phyloP scores from a whole-genome alignment of 2,113 vertebrate genomes.

The Emydura subglobosa region DNA sequence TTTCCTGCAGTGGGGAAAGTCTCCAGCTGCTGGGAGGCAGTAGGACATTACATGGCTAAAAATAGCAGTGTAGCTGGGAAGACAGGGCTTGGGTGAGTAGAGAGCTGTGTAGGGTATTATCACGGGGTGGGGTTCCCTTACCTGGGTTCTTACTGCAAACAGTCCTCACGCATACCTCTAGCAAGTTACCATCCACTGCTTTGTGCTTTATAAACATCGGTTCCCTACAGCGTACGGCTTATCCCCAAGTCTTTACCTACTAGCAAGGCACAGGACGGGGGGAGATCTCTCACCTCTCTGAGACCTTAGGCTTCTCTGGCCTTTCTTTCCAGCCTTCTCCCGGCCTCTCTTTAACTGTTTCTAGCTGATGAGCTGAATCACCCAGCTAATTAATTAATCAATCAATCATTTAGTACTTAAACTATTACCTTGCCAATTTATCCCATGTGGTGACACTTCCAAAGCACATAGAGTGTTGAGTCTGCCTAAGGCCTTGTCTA shows the following conservation, averaged over 20 bases:
- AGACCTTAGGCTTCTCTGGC: background rate
- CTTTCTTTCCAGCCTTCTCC: background rate
- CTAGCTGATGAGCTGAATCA: background rate
- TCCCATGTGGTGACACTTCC: too few relatives aligned
- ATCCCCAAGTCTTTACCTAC: background rate
- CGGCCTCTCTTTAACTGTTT: background rate
- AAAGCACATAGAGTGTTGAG: too few relatives aligned
- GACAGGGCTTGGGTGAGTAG: background rate
- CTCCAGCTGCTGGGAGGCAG: background rate
- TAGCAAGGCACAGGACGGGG: background rate
- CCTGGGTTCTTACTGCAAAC: too few relatives aligned
- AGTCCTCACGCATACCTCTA: background rate
- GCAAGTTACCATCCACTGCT: background rate
- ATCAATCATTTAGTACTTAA: too few relatives aligned
- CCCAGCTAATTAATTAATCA: too few relatives aligned
- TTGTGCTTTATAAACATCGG: background rate
- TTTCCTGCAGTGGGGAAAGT: background rate
- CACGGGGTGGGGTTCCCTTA: background rate
- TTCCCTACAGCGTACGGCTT: background rate
- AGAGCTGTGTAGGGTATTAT: background rate
- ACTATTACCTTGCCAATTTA: too few relatives aligned
- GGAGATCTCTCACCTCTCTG: background rate
- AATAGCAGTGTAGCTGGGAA: background rate
- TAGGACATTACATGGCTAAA: background rate
- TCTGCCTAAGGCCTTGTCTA: too few relatives aligned